Evolutionary conservation across 2,113 vertebrate species (phyloP).

Genomic region (Pollachius pollachius): DNA sequence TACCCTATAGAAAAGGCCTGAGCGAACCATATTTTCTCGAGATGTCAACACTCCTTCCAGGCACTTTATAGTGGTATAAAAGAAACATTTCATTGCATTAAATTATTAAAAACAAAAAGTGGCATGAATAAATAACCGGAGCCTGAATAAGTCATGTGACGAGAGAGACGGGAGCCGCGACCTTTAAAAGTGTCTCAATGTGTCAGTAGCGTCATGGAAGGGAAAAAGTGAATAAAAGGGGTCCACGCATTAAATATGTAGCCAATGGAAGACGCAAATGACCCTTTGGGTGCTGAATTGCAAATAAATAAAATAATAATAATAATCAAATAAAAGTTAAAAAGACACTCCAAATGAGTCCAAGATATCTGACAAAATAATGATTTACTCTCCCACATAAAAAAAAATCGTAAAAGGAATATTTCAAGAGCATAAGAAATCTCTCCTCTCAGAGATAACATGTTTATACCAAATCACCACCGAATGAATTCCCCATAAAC

Average conservation of each 20-base stretch:
- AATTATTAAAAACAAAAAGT: constrained; percentile 73
- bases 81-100: constrained; percentile 64
- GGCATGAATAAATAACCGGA: constrained; percentile 71
- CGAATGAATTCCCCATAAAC: no score
- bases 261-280: not conserved
- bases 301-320: not conserved
- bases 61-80: constrained; percentile 61
- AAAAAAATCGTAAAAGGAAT: constrained; percentile 22
- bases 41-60: constrained; percentile 35
- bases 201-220: constrained; percentile 36
- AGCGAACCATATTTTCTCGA: constrained; percentile 36
- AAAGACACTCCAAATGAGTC: not conserved
- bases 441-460: no score
- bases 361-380: constrained; percentile 17
- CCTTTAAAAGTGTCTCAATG: constrained; percentile 62
- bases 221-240: constrained; percentile 14
- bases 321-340: not conserved
- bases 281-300: not conserved
- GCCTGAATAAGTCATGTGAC: constrained; percentile 70
- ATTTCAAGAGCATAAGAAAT: no score
- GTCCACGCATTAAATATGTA: constrained; percentile 25
- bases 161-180: constrained; percentile 63
- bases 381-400: constrained; percentile 40
- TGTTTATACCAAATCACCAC: no score
- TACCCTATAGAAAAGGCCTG: constrained; percentile 13